A percentile compares a stretch with the other conserved stretches of the same genome.
Conservation (phyloP, 2,888 invertebrate genomes). For the Cremastinae sp. region DNA sequence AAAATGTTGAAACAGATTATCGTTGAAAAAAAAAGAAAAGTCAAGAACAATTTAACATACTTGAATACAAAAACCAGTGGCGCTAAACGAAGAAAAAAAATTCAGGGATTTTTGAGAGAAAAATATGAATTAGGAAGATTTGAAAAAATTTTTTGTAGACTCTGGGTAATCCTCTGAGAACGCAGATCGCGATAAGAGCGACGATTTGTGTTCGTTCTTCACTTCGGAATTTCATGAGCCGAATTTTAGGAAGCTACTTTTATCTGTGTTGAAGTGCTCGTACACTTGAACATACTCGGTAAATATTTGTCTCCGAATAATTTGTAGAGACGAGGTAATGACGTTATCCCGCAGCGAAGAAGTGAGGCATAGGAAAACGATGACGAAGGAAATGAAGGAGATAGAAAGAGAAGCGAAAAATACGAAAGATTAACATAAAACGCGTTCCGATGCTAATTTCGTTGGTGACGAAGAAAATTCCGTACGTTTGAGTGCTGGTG, state of each 20-base stretch:
- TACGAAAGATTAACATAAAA: slow-evolving; percentile 40
- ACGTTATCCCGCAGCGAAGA: slow-evolving; percentile 26
- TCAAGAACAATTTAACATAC: background rate
- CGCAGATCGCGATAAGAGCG: slow-evolving; percentile 47
- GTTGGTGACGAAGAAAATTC: slow-evolving; percentile 19
- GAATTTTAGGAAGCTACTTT: background rate
- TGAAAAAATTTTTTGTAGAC: slow-evolving; percentile 27
- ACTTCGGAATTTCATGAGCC: background rate
- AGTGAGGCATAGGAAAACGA: slow-evolving; percentile 1
- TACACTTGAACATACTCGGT: background rate
- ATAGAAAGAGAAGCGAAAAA: background rate
- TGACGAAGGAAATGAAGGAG: background rate
- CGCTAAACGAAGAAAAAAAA: too few species aligned
- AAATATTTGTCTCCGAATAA: slow-evolving; percentile 27
- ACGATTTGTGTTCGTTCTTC: slow-evolving; percentile 38
- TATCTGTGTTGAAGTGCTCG: background rate
- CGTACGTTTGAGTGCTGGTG: slow-evolving; percentile 5
- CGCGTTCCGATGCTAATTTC: slow-evolving; percentile 14
- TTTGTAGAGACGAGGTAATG: slow-evolving; percentile 30
- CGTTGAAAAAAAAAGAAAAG: background rate
- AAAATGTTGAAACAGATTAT: background rate
- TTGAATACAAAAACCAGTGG: too few species aligned
- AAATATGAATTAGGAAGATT: background rate
- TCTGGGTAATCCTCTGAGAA: slow-evolving; percentile 21
- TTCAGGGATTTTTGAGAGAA: background rate